Conservation (phyloP, 2,888 invertebrate species). For the Petrolisthes cinctipes region DNA sequence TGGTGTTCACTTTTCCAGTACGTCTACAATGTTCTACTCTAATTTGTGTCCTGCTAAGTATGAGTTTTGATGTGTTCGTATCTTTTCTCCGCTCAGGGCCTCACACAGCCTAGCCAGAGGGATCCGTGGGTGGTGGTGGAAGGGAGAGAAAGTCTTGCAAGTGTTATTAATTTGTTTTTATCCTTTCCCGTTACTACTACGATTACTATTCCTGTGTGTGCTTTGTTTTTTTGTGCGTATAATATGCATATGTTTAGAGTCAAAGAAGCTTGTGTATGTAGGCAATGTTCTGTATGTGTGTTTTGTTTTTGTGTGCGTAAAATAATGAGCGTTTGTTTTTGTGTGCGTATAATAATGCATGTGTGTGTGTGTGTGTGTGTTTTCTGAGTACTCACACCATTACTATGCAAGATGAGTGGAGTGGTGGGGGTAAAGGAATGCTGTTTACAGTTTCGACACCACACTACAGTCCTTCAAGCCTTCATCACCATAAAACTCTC, state of each 20-base stretch:
- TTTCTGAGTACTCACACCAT: neutral
- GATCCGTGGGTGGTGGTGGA: neutral
- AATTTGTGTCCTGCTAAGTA: too few species aligned
- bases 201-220: too few species aligned
- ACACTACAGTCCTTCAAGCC: neutral
- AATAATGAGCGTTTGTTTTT: neutral
- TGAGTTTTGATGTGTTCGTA: too few species aligned
- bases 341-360: neutral
- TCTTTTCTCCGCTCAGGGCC: too few species aligned
- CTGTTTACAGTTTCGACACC: neutral
- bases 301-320: neutral
- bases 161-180: neutral
- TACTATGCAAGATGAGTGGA: neutral
- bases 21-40: too few species aligned
- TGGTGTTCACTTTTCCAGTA: too few species aligned
- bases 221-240: neutral
- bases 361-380: neutral
- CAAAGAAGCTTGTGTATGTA: neutral
- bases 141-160: neutral
- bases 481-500: neutral
- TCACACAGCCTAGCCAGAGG: neutral
- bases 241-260: neutral
- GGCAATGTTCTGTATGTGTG: neutral
- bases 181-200: neutral
- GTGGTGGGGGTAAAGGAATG: conserved; percentile 6